phyloP scores from a whole-genome alignment of 2,797 vertebrate genomes.

The Mycteria americana region DNA sequence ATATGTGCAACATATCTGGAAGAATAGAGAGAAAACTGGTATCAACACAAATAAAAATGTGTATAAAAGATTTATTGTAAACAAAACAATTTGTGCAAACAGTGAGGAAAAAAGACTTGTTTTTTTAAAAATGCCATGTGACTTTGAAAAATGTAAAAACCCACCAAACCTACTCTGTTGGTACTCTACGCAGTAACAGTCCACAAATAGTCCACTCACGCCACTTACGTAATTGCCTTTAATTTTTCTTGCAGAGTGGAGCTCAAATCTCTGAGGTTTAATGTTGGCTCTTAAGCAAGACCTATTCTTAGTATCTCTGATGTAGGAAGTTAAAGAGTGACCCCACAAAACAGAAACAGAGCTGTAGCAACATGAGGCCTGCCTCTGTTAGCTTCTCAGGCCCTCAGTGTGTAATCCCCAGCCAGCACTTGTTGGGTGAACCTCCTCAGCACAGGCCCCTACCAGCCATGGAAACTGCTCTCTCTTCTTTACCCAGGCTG shows the following conservation, averaged over 20 bases:
- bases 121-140: not conserved
- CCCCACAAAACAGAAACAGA: not conserved
- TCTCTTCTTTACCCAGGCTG: not conserved
- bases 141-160: not conserved
- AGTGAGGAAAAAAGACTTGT: not conserved
- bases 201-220: not conserved
- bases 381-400: not conserved
- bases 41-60: not conserved
- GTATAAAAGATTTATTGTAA: conserved; percentile 28
- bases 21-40: not conserved
- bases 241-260: not conserved
- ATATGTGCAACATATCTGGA: not conserved
- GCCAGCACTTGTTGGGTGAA: not conserved
- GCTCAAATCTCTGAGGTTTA: not conserved
- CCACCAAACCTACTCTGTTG: too few species aligned
- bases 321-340: not conserved
- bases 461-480: not conserved
- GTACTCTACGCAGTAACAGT: not conserved
- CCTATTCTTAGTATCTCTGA: not conserved
- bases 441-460: not conserved
- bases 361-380: rapidly evolving
- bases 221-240: not conserved
- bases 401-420: not conserved
- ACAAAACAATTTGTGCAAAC: not conserved
- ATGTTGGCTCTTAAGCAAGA: not conserved